Conservation (phyloP, 2,888 invertebrate species). For the Cyaniris semiargus region DNA sequence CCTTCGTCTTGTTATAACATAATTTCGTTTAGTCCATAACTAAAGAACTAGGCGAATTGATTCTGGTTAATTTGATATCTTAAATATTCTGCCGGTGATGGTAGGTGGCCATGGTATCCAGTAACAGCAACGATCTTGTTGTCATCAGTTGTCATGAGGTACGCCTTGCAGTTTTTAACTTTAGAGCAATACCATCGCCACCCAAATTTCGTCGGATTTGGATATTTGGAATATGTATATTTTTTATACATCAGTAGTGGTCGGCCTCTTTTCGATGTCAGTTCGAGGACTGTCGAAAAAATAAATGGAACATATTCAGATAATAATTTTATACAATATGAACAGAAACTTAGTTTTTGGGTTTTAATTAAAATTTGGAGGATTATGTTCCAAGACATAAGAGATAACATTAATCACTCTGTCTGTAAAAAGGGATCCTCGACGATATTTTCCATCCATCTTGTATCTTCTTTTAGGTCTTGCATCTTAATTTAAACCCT, state of each 20-base stretch:
- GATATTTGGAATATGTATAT: slow-evolving; percentile 61
- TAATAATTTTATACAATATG: too few relatives aligned
- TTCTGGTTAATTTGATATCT: neutral
- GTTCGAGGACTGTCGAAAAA: slow-evolving; percentile 48
- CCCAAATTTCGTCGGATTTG: slow-evolving; percentile 56
- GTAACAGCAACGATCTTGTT: slow-evolving; percentile 48
- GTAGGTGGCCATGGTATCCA: slow-evolving; percentile 53
- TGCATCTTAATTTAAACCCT: neutral
- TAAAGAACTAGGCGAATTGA: neutral
- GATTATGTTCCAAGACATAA: neutral
- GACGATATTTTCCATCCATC: neutral
- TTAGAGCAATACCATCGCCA: slow-evolving; percentile 68
- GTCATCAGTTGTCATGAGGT: slow-evolving; percentile 53
- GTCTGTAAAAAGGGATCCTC: neutral
- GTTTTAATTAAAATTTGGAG: neutral
- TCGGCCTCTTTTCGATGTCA: slow-evolving; percentile 57
- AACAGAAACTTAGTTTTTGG: neutral
- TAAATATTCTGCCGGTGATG: slow-evolving; percentile 33
- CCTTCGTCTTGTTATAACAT: too few relatives aligned
- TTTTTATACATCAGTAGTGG: slow-evolving; percentile 56
- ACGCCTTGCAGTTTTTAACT: slow-evolving; percentile 60
- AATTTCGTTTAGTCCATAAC: neutral
- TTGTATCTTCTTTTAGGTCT: neutral
- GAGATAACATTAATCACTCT: neutral
- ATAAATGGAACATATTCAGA: too few relatives aligned